Conservation (phyloP, 2,797 vertebrate genomes). For the Denticeps clupeoides region DNA sequence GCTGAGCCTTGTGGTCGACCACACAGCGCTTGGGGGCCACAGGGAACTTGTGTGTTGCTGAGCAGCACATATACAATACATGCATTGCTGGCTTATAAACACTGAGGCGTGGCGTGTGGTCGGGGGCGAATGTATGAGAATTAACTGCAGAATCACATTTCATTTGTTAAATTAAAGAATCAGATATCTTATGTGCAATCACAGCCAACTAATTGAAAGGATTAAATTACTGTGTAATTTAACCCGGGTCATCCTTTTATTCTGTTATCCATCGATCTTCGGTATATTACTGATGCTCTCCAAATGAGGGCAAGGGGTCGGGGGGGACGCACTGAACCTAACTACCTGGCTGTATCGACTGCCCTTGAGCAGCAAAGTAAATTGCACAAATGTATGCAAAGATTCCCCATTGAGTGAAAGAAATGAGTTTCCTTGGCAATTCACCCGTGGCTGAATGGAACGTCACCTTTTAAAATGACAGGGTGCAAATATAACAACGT, state of each 20-base stretch:
- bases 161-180: conserved; percentile 23
- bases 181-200: conserved; percentile 17
- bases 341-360: conserved; percentile 29
- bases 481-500: conserved; percentile 15
- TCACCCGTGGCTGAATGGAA: conserved; percentile 16
- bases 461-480: conserved; percentile 1
- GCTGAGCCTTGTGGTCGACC: conserved; percentile 15
- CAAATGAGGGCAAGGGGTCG: conserved; percentile 25
- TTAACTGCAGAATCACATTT: conserved; percentile 19
- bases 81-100: no score
- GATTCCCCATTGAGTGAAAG: conserved; percentile 25
- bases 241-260: conserved; percentile 28
- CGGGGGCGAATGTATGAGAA: not conserved
- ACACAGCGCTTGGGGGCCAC: conserved; percentile 27
- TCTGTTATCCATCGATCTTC: conserved; percentile 31
- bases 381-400: conserved; percentile 32
- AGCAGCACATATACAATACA: no score
- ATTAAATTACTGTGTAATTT: conserved; percentile 31
- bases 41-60: no score
- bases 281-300: conserved; percentile 31
- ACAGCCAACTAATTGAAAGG: conserved; percentile 30
- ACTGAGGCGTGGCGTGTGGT: no score
- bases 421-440: conserved; percentile 18
- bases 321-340: conserved; percentile 32
- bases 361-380: conserved; percentile 35